Base-by-base conservation (phyloP, 2,888 invertebrate genomes). In the Parthenolecanium corni region DNA sequence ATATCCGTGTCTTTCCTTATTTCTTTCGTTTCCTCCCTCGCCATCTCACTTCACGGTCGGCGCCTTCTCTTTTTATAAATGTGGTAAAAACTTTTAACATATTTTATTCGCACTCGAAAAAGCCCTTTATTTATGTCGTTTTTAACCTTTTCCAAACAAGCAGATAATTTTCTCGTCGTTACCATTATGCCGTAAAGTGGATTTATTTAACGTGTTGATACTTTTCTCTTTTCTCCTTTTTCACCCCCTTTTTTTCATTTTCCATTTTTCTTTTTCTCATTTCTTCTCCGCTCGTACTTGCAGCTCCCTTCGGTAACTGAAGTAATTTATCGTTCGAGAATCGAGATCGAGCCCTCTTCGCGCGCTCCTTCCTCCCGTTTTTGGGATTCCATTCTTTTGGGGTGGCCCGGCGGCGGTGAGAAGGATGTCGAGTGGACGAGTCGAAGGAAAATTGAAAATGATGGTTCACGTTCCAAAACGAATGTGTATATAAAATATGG, bases 1-100 rank as follows among this genome's bases (percentile, higher is more conserved):
- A 58, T 58, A 58, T 31, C 58, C 58, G 58, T 49, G 58, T 58
- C 58, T 58, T 58, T 58, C 58, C 58, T 58, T 58, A 58, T 58
- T 57, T 46, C 46, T 57, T 44, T 57, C 18, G 21, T 57, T 46
- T 44, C 18, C 18, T 44, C 44, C 18, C 14, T 18, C 18, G n/a
- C 9, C 31, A n/a, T 31, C 31, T 31, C 31, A 9, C 31, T 31
- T n/a, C n/a, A n/a, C n/a, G n/a, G n/a, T n/a, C n/a, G n/a, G n/a
- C n/a, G n/a, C n/a, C n/a, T n/a, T 31, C 49, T 49, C 23, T 47
- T 58, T 58, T 58, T 58, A 58, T 58, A 47, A 58, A 58, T 58
- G 58, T 58, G 47, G 47, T 47, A 58, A 56, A 31, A 58, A 58
- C 58, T 58, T 58, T 58, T 47, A 58, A 58, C 58, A 58, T 58